Evolutionary conservation across 2,113 vertebrate species (phyloP), one percentile per base, ranked within the genome.

Genomic region (Scartelaos histophorus): DNA sequence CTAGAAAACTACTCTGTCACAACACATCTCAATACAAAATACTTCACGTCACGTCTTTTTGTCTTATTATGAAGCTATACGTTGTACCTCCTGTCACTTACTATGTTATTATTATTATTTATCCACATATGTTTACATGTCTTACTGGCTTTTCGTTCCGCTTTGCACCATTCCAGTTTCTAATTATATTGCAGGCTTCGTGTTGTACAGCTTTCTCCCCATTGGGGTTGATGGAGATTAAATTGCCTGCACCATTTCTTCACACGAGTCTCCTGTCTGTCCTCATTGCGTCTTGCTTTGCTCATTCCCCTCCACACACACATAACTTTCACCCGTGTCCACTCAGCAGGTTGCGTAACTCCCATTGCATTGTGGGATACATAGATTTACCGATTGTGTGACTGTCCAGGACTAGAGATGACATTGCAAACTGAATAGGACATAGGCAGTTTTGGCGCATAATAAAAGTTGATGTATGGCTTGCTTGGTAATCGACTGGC

Each of bases 401-500:
- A 69, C 79, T 78, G 72, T 81, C 68, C 80, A 70, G 81, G 86
- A 82, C 70, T 61, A 79, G 84, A 71, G 84, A 89, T 90, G 90
- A 92, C 88, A 87, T 81, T 90, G 92, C 85, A 90, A 88, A 92
- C 85, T 76, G 78, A 86, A 87, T 82, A 84, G 85, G 89, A 89
- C 83, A 62, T 79, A 76, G 78, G 81, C 81, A 81, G 75, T 87
- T 90, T 92, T 89, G 83, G 88, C 88, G 89, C 89, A 92, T 88
- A 90, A 91, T 92, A 90, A 92, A 93, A 91, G 81, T 84, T 90
- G 89, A 93, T 92, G 84, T 91, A 90, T 91, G 78, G 76, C 78
- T 54, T 89, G 86, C 84, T 85, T 78, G 88, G 82, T 76, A 85
- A 87, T 87, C 74, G 85, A 75, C 75, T 83, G 80, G 91, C 89